Evolutionary conservation across 64 coral and sea anemone genomes (phyloP), one percentile per base, ranked within the genome.

Genomic region (Montipora capricornis): DNA sequence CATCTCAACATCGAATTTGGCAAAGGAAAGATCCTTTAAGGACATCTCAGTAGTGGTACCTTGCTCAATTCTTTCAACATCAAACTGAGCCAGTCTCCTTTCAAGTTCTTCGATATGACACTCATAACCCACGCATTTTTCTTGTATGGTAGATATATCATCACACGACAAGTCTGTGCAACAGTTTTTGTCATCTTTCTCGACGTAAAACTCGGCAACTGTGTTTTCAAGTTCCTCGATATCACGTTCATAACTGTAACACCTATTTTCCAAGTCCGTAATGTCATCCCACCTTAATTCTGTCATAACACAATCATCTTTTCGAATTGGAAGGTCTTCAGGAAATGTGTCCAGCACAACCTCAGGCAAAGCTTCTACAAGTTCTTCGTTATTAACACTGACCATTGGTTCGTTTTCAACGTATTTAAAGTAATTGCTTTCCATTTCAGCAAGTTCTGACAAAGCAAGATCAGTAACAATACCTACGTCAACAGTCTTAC

Each of bases 201-300:
- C 73, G 0, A 79, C 75, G 44, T 47, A 19, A 74, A 76, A 20
- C 16, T 45, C 24, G 6, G 68, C 37, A 75, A 59, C 10, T 48
- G 24, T 59, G 6, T 17, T 75, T 87, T 93, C 83, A 5, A 93
- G 92, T 46, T 93, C 76, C 16, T 87, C 47, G 13, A 93, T 8
- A 57, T 74, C 16, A 50, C 51, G 53, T 46, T 85, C 67, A 74
- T 93, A 88, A 80, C 19, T 20, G n/a, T 3, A 12, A 46, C 82
- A 86, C 8, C 47, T 86, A 8, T 66, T 61, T 81, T 88, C 46
- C 11, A 93, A 80, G 84, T 80, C 52, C 3, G 80, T 11, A 4
- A 88, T 93, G 49, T 93, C 76, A 26, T 80, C 47, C 75, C 92
- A 93, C 67, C 79, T 87, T n/a, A 93, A 49, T 14, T 93, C 92